Evolutionary conservation across 2,113 vertebrate species (phyloP).

Genomic region (Pteruthius melanotis): DNA sequence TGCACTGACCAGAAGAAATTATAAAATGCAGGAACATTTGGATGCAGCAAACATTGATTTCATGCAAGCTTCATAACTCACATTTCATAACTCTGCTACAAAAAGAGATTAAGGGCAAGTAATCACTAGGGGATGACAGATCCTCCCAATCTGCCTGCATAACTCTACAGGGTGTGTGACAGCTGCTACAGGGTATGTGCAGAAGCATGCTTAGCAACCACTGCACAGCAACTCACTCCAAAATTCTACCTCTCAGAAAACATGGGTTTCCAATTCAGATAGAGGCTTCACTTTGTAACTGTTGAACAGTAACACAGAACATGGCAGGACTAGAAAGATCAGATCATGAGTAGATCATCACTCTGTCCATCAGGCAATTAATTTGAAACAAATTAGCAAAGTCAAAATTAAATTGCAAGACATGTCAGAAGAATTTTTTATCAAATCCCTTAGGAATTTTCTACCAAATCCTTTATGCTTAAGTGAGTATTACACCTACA

Average conservation of each 20-base stretch:
- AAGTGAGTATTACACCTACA: background rate
- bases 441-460: background rate
- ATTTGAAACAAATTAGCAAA: background rate
- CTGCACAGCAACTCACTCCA: background rate
- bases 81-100: background rate
- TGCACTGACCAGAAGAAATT: background rate
- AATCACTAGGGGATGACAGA: background rate
- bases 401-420: background rate
- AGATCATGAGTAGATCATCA: background rate
- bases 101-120: background rate
- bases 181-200: background rate
- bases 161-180: background rate
- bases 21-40: background rate
- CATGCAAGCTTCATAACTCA: background rate
- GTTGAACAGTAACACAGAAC: background rate
- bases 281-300: background rate
- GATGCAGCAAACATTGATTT: background rate
- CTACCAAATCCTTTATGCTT: background rate
- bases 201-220: background rate
- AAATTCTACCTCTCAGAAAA: background rate
- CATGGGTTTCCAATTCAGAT: background rate
- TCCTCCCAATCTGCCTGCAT: background rate
- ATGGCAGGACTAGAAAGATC: background rate
- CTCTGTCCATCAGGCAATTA: background rate
- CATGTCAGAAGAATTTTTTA: accelerated